Evolutionary conservation across 2,888 invertebrate genomes (phyloP).

Genomic region (Clunio marinus): DNA sequence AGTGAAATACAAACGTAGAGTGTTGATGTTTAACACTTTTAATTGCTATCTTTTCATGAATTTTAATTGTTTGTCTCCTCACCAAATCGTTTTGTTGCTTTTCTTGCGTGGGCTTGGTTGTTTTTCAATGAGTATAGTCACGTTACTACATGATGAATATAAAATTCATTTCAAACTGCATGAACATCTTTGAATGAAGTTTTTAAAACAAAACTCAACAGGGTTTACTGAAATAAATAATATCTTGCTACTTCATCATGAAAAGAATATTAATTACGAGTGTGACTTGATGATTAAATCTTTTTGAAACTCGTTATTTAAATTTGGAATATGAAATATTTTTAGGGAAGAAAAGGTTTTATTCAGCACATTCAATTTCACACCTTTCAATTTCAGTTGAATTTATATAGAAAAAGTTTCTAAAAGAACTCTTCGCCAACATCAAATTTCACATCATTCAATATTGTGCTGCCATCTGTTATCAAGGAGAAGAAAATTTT

Average conservation of each 20-base stretch:
- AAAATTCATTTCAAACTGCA: constrained; percentile 2
- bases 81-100: background rate
- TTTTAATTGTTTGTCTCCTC: constrained; percentile 36
- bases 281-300: background rate
- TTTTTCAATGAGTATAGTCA: background rate
- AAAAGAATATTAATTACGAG: constrained; percentile 15
- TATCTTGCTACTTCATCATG: constrained; percentile 7
- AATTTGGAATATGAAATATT: constrained; percentile 3
- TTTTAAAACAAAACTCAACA: no score
- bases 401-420: background rate
- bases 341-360: no score
- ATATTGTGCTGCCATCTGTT: no score
- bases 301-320: constrained; percentile 6
- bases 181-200: background rate
- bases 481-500: no score
- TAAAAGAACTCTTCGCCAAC: constrained; percentile 1
- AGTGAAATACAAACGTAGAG: constrained; percentile 23
- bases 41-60: constrained; percentile 37
- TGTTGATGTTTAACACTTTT: constrained; percentile 39
- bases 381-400: background rate
- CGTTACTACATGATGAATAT: constrained; percentile 12
- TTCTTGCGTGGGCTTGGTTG: no score
- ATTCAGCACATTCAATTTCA: constrained; percentile 8
- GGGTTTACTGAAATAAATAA: background rate
- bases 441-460: no score